Evolutionary conservation across 2,888 invertebrate genomes (phyloP).

Genomic region (Lasioglossum oenotherae): DNA sequence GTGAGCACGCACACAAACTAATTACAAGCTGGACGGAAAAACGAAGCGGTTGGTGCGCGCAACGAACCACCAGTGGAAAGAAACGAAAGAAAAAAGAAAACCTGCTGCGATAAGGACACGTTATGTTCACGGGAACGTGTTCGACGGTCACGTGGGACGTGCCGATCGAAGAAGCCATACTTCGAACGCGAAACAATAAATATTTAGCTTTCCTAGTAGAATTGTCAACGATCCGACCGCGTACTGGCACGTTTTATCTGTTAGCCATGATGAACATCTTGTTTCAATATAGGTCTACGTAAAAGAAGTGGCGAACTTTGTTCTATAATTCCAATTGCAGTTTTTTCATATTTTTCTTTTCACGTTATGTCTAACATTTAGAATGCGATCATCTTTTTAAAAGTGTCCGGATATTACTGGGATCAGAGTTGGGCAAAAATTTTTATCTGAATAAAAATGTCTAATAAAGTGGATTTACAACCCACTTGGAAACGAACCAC

Average conservation of each 20-base stretch:
- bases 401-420: too few species aligned
- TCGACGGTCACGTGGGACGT: background rate
- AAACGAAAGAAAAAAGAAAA: conserved; percentile 13
- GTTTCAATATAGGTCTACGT: background rate
- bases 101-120: conserved; percentile 32
- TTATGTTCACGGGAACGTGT: conserved; percentile 20
- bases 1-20: conserved; percentile 36
- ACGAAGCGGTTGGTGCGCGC: background rate
- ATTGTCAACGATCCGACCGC: background rate
- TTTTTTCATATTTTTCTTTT: too few species aligned
- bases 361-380: too few species aligned
- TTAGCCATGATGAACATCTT: background rate
- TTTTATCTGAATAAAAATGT: too few species aligned
- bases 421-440: too few species aligned
- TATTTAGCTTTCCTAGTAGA: conserved; percentile 13
- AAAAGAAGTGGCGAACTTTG: too few species aligned
- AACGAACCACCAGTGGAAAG: background rate
- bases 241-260: background rate
- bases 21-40: conserved; percentile 39
- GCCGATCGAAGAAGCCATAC: conserved; percentile 15
- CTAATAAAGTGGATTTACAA: too few species aligned
- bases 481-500: too few species aligned
- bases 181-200: conserved; percentile 8
- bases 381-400: too few species aligned
- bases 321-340: too few species aligned